Percentiles rank a stretch among this genome's conserved stretches.
Conservation (phyloP, 2,888 invertebrate genomes). For the Drosophila koepferae region DNA sequence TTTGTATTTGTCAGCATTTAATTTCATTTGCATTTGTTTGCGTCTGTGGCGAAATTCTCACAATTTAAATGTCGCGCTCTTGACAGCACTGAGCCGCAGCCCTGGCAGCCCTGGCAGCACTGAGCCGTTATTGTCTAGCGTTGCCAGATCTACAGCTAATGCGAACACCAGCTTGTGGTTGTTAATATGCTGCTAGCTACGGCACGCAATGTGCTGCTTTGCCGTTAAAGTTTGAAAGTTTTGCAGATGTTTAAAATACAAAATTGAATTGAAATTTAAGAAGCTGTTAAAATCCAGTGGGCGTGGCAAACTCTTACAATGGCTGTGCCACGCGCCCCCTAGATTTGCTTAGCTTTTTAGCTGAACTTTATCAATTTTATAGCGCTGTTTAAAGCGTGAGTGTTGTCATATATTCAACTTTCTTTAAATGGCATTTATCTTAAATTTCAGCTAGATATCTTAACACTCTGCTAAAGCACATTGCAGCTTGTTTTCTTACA, state of each 20-base stretch:
- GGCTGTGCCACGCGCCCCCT: background rate
- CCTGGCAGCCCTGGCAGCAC: constrained; percentile 25
- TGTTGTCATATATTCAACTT: background rate
- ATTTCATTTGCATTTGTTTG: background rate
- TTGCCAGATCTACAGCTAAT: constrained; percentile 23
- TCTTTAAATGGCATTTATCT: background rate
- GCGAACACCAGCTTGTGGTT: background rate
- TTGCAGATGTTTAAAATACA: too few relatives aligned
- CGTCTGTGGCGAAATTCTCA: accelerated
- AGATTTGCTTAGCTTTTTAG: background rate
- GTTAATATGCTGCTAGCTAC: constrained; percentile 6
- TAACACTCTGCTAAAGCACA: too few relatives aligned
- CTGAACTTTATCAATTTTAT: background rate
- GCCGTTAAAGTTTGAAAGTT: background rate
- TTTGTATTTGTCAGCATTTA: too few relatives aligned
- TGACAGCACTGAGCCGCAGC: constrained; percentile 4
- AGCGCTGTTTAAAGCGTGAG: background rate
- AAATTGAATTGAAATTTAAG: too few relatives aligned
- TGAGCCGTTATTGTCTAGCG: background rate
- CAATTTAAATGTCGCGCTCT: constrained; percentile 7
- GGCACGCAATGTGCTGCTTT: background rate
- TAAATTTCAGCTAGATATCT: background rate
- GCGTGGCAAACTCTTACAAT: too few relatives aligned
- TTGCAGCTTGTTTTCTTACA: background rate
- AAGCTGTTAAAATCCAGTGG: too few relatives aligned